These are phyloP conservation scores for Hoplodrina blanda DNA, from an alignment of 2,888 invertebrate genomes.

Conservation along the genomic window DNA sequence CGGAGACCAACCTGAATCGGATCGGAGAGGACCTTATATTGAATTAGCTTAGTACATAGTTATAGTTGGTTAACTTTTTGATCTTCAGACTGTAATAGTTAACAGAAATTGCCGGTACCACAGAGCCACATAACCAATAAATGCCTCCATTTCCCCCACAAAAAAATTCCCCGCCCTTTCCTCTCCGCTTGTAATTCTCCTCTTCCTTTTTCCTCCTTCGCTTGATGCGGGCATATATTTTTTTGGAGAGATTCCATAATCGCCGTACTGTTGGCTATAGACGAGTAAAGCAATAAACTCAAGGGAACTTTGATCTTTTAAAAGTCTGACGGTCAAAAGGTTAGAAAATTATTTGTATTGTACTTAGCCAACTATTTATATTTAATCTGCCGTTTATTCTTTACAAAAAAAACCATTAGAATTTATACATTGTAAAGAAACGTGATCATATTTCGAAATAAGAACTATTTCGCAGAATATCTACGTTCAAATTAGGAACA, in stretches of 20 bases:
- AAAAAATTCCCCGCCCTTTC: neutral
- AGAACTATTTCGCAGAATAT: neutral
- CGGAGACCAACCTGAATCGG: conserved; percentile 91
- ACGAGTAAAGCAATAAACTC: neutral
- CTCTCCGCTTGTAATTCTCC: neutral
- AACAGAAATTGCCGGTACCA: no score
- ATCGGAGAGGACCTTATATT: conserved; percentile 79
- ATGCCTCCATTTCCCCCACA: neutral
- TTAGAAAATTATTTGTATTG: conserved; percentile 7
- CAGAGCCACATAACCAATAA: neutral
- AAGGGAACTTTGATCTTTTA: neutral
- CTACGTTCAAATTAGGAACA: no score
- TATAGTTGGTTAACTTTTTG: conserved; percentile 38
- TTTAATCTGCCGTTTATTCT: conserved; percentile 23
- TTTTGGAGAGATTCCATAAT: no score
- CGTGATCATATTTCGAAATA: conserved; percentile 51
- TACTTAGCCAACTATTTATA: conserved; percentile 18
- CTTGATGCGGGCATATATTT: no score
- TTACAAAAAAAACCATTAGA: conserved; percentile 8
- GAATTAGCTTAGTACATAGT: conserved; percentile 65
- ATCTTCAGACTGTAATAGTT: conserved; percentile 1
- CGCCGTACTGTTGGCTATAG: neutral
- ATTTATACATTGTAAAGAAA: conserved; percentile 43
- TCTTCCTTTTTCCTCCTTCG: no score
- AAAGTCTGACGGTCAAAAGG: conserved; percentile 25